Evolutionary conservation across 2,888 invertebrate species (phyloP).

Genomic region (Sialis lutaria): DNA sequence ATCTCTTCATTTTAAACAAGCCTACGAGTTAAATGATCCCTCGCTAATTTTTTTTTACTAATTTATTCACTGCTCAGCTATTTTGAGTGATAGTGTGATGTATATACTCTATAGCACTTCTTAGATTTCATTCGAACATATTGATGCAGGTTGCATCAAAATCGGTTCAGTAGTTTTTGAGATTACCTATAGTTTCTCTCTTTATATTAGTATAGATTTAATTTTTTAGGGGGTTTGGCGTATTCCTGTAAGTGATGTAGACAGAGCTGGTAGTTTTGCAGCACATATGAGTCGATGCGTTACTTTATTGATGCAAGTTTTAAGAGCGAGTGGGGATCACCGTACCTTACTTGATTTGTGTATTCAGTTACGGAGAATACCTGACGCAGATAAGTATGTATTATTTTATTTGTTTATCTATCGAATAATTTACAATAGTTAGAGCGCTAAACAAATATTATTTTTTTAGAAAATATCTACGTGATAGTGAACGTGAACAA

Average conservation of each 20-base stretch:
- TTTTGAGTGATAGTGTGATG: too few species aligned
- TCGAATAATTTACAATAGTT: constrained; percentile 1
- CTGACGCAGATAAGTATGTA: constrained; percentile 65
- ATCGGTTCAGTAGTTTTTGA: too few species aligned
- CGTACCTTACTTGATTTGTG: constrained; percentile 63
- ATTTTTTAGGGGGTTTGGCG: constrained; percentile 67
- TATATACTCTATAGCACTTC: too few species aligned
- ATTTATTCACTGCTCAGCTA: too few species aligned
- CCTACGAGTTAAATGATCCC: too few species aligned
- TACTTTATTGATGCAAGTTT: constrained; percentile 60
- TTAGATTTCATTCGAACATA: too few species aligned
- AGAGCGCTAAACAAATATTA: not conserved
- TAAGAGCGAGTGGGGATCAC: constrained; percentile 64
- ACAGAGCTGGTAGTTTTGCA: constrained; percentile 80
- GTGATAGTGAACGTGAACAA: constrained; percentile 68
- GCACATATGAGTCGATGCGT: constrained; percentile 81
- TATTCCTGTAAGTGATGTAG: constrained; percentile 77
- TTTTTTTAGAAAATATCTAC: constrained; percentile 52
- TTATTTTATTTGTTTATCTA: not conserved
- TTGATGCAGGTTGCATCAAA: too few species aligned
- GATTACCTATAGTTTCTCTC: too few species aligned
- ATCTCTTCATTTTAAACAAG: too few species aligned
- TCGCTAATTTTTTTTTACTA: too few species aligned
- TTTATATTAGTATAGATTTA: constrained; percentile 5
- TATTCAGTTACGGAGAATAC: constrained; percentile 57